Conservation (phyloP, 2,113 vertebrate genomes). For the Grammatotria lemairii region DNA sequence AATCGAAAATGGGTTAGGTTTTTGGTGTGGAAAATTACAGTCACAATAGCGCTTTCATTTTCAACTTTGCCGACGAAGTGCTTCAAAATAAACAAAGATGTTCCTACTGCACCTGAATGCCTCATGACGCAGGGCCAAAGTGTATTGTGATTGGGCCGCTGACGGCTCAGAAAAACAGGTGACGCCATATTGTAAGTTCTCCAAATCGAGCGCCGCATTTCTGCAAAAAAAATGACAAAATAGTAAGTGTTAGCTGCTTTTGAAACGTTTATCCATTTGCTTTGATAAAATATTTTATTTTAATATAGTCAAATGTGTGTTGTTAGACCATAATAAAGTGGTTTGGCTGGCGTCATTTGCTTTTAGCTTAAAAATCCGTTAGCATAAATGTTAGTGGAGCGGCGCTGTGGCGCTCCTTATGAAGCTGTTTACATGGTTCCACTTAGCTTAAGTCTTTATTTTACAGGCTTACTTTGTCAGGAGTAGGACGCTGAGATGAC, state of each 20-base stretch:
- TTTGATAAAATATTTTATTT: background rate
- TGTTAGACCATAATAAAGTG: background rate
- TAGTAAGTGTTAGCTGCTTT: constrained; percentile 43
- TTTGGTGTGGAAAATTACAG: background rate
- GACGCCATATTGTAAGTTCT: constrained; percentile 55
- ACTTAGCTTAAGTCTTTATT: background rate
- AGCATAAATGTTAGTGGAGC: constrained; percentile 12
- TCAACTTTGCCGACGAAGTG: background rate
- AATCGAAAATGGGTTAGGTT: background rate
- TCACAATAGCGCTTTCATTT: background rate
- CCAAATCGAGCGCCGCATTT: background rate
- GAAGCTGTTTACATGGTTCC: background rate
- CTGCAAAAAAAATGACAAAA: constrained; percentile 41
- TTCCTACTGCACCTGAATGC: background rate
- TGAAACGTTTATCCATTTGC: background rate
- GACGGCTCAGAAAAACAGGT: constrained; percentile 37
- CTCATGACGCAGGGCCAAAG: background rate
- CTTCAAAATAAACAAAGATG: background rate
- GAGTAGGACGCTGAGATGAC: constrained; percentile 40
- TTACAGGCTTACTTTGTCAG: background rate
- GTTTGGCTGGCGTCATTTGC: background rate
- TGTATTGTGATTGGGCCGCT: constrained; percentile 33
- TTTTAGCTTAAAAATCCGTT: background rate
- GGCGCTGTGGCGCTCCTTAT: background rate
- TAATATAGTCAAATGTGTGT: background rate